phyloP scores from a whole-genome alignment of 2,797 vertebrate species.

The Trachops cirrhosus region DNA sequence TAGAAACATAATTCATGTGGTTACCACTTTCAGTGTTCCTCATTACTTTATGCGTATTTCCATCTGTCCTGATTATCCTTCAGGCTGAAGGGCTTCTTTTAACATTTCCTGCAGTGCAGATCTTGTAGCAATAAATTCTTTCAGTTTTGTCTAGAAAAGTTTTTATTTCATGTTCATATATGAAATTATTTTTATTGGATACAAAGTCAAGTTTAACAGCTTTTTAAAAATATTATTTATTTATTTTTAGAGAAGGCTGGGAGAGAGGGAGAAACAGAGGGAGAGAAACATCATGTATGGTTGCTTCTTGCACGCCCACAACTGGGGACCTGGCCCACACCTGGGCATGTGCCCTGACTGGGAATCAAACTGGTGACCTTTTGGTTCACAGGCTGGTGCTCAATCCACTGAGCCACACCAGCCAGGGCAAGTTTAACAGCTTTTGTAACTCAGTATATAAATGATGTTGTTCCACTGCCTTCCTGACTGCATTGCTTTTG shows the following conservation, averaged over 20 bases:
- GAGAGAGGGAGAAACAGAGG: no score
- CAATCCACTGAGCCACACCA: no score
- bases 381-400: no score
- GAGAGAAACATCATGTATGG: no score
- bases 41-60: background rate
- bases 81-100: background rate
- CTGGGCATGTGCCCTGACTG: no score
- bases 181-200: background rate
- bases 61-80: background rate
- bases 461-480: background rate
- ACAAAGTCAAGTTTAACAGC: background rate
- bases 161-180: background rate
- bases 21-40: background rate
- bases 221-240: no score
- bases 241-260: no score
- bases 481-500: background rate
- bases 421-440: background rate
- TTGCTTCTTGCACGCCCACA: no score
- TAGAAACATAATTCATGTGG: background rate
- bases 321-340: no score
- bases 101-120: background rate
- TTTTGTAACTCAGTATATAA: background rate
- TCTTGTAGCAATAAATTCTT: background rate
- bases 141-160: background rate
- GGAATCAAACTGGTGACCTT: no score